Conservation (phyloP, 2,113 vertebrate genomes). For the Tamias sibiricus region DNA sequence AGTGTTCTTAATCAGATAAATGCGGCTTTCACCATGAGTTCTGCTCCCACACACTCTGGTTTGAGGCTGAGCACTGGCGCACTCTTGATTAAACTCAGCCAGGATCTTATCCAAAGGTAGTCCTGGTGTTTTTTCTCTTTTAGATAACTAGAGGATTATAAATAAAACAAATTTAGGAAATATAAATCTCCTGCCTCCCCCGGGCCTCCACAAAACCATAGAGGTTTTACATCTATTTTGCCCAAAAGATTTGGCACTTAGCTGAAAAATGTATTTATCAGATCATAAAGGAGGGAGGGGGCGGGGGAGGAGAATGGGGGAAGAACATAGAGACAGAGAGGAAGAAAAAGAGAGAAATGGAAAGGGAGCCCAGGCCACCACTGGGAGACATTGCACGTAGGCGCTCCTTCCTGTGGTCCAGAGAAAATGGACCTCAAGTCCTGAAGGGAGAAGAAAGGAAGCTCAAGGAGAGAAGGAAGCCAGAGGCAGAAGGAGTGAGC, state of each 20-base stretch:
- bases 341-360: background rate
- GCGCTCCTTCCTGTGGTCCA: background rate
- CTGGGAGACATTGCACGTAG: background rate
- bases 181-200: background rate
- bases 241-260: background rate
- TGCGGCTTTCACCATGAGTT: background rate
- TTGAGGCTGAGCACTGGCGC: background rate
- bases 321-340: accelerated
- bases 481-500: background rate
- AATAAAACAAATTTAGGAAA: slow-evolving; percentile 40
- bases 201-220: background rate
- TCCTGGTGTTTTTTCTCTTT: slow-evolving; percentile 34
- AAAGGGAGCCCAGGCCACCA: background rate
- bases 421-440: background rate
- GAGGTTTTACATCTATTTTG: background rate
- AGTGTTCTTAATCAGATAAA: slow-evolving; percentile 68
- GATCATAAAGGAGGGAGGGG: background rate
- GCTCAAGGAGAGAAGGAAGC: background rate
- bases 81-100: slow-evolving; percentile 27
- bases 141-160: slow-evolving; percentile 35
- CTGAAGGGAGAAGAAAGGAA: background rate
- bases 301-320: accelerated
- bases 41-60: slow-evolving; percentile 60
- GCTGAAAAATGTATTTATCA: background rate
- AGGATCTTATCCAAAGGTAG: background rate